Evolutionary conservation across 2,888 invertebrate species (phyloP), one percentile per base, ranked within the genome.

Genomic region (Abrostola tripartita): DNA sequence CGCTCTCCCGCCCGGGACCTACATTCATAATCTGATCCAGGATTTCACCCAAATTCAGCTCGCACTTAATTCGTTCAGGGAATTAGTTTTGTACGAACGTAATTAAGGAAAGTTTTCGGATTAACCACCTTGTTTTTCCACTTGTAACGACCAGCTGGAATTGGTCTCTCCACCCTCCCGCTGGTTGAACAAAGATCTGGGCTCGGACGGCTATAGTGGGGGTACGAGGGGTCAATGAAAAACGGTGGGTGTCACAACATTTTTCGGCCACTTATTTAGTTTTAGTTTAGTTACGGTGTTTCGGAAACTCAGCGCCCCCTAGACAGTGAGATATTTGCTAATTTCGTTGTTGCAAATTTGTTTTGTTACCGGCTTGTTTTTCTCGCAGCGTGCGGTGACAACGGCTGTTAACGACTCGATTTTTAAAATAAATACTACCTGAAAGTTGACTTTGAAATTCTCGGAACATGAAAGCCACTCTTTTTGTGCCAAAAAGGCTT

Each of bases 61-160:
- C 78, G 73, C 85, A 85, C 89, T 88, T 92, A 92, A 92, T 93
- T 91, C 90, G 91, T 88, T 91, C 83, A 81, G 93, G 93, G 93
- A 93, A 89, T 89, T 92, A 92, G 89, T 91, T 92, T 85, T 84
- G 85, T 88, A 88, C 88, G 88, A 88, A 90, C 87, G 88, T 92
- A 93, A 94, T 94, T 94, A 94, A 88, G 88, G 87, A 91, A 94
- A 94, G 86, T 94, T 94, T 94, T 91, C 86, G 88, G 90, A 93
- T 94, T 94, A 94, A 90, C 87, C 83, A 80, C 85, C 85, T 87
- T 89, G 92, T 93, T 93, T 93, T 93, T 91, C 92, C 88, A 89
- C 86, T 84, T 84, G 83, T 78, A 76, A 77, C 78, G 76, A 65
- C 92, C 90, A 86, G 47, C 67, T 14, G 78, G 81, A 64, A 59